Percentiles rank a stretch among this genome's conserved stretches.
Conservation (phyloP, 2,888 invertebrate species). For the Aplocera efformata region DNA sequence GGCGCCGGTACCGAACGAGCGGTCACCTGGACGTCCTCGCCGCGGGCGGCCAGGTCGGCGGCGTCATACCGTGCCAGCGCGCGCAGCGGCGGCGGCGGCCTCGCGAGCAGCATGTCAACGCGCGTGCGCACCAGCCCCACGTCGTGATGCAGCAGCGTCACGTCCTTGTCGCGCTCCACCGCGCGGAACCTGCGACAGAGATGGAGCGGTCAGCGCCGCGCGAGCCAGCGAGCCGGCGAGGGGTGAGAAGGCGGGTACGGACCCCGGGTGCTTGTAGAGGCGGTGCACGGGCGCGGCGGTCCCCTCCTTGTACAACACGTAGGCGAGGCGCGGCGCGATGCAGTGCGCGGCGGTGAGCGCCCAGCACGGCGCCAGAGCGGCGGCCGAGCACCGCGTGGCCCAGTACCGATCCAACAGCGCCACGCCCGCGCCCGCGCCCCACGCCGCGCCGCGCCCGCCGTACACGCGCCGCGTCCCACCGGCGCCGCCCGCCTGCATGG, state of each 20-base stretch:
- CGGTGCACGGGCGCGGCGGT: constrained; percentile 42
- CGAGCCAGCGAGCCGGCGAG: background rate
- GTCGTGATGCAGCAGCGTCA: constrained; percentile 62
- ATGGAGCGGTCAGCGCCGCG: background rate
- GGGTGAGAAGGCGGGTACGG: background rate
- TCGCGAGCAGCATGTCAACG: constrained; percentile 39
- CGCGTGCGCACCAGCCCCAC: constrained; percentile 62
- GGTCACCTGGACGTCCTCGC: constrained; percentile 43
- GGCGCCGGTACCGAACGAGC: background rate
- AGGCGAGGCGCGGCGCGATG: constrained; percentile 45
- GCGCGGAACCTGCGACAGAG: constrained; percentile 45
- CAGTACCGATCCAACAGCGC: constrained; percentile 57
- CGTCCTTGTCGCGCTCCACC: constrained; percentile 51
- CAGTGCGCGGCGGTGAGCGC: constrained; percentile 70
- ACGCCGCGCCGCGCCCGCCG: constrained; percentile 45
- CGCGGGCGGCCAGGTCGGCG: constrained; percentile 28
- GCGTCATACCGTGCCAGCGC: constrained; percentile 38
- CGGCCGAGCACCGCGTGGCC: constrained; percentile 53
- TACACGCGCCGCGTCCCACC: constrained; percentile 50
- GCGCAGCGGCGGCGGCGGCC: constrained; percentile 24
- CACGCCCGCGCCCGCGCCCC: constrained; percentile 42
- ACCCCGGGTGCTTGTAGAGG: constrained; percentile 61
- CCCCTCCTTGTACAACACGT: constrained; percentile 56
- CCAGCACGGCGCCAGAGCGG: constrained; percentile 56
- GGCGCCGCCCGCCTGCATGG: constrained; percentile 22